phyloP scores from a whole-genome alignment of 2,113 vertebrate species.

The Ibidorhyncha struthersii region DNA sequence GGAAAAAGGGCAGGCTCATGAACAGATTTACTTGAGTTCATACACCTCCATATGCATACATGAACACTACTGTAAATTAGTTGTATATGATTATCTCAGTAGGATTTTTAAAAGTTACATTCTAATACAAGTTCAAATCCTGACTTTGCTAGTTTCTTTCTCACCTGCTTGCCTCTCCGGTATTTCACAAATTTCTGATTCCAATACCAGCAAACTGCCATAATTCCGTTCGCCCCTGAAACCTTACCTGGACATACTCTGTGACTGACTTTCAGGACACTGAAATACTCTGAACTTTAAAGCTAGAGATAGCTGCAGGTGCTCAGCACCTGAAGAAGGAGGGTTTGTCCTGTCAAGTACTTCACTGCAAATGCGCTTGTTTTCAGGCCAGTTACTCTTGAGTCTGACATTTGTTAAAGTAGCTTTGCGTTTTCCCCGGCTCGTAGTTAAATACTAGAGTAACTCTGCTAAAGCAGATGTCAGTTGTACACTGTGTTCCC shows the following conservation, averaged over 20 bases:
- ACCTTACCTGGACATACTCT: background rate
- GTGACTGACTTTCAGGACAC: background rate
- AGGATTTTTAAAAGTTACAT: background rate
- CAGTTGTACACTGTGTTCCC: background rate
- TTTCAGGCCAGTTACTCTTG: background rate
- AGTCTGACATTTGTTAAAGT: background rate
- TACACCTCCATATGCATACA: rapidly evolving
- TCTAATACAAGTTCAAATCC: background rate
- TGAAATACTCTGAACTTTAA: background rate
- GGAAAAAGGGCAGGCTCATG: background rate
- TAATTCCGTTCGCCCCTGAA: background rate
- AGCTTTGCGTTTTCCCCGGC: background rate
- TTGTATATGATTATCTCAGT: background rate
- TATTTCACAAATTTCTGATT: background rate
- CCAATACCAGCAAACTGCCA: background rate
- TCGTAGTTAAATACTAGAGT: background rate
- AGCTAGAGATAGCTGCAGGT: background rate
- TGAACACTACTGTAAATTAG: background rate
- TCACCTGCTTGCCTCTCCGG: constrained; percentile 29
- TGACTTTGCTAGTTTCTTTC: background rate
- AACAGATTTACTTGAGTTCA: background rate
- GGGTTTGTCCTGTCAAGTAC: background rate
- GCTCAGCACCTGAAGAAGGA: background rate
- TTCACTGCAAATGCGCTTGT: background rate
- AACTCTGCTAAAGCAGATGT: background rate